Conservation (phyloP, 1,140 invertebrate species). For the Drosophila bocqueti region DNA sequence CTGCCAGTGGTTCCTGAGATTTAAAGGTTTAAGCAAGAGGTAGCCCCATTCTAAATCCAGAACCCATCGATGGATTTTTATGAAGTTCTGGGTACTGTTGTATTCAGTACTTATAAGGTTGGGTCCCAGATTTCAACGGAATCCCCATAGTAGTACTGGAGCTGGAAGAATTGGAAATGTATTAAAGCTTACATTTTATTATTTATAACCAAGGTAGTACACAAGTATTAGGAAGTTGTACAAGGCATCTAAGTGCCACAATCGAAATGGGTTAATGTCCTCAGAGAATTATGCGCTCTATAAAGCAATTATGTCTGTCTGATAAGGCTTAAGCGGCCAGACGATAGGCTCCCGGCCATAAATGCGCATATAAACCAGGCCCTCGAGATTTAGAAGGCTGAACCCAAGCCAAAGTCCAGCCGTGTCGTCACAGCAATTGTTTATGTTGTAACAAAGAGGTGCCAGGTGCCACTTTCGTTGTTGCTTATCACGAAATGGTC, state of each 20-base stretch:
- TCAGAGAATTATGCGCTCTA: conserved; percentile 19
- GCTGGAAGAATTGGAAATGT: background rate
- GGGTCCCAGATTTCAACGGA: background rate
- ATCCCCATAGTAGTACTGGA: background rate
- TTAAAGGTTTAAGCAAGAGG: background rate
- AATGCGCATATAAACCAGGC: conserved; percentile 25
- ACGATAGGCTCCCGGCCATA: conserved; percentile 14
- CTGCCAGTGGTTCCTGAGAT: background rate
- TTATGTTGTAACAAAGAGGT: conserved; percentile 44
- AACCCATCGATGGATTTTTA: background rate
- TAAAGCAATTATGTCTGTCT: conserved; percentile 30
- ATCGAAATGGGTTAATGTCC: conserved; percentile 24
- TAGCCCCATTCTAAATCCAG: background rate
- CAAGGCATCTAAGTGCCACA: background rate
- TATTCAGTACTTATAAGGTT: background rate
- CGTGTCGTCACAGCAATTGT: conserved; percentile 33
- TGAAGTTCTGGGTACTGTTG: background rate
- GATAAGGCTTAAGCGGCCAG: conserved; percentile 35
- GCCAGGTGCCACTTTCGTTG: background rate
- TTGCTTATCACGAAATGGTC: conserved; percentile 28
- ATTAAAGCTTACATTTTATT: background rate
- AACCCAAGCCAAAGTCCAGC: conserved; percentile 22
- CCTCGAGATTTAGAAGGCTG: conserved; percentile 21
- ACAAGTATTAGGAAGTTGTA: background rate
- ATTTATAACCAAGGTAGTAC: background rate